phyloP scores from a whole-genome alignment of 2,888 invertebrate species.

The Volucella inanis region DNA sequence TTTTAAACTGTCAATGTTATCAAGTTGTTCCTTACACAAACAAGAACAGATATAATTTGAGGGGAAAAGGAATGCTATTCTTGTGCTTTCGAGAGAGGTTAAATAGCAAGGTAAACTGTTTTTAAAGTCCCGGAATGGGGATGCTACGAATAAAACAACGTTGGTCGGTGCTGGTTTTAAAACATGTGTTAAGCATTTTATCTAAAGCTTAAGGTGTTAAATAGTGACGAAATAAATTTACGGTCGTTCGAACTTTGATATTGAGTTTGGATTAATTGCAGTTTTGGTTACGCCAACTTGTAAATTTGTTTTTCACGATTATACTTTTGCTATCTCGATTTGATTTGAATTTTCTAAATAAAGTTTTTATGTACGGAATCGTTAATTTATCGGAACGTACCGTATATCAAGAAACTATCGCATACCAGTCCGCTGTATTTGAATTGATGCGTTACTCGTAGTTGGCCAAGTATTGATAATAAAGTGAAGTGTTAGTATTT shows the following conservation, averaged over 20 bases:
- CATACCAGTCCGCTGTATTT: too few relatives aligned
- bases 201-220: conserved; percentile 30
- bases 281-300: neutral
- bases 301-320: too few relatives aligned
- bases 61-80: conserved; percentile 20
- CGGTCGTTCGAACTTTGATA: conserved; percentile 14
- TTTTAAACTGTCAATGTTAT: conserved; percentile 68
- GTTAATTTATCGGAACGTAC: too few relatives aligned
- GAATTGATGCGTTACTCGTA: too few relatives aligned
- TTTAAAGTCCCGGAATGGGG: neutral
- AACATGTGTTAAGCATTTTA: conserved; percentile 35
- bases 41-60: conserved; percentile 48
- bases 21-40: conserved; percentile 58
- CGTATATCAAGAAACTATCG: too few relatives aligned
- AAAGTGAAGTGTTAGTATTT: too few relatives aligned
- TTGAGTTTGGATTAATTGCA: neutral
- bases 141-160: neutral
- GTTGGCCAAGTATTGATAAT: too few relatives aligned
- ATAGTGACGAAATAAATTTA: conserved; percentile 30
- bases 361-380: too few relatives aligned
- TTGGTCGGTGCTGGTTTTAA: conserved; percentile 7
- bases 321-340: too few relatives aligned
- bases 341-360: too few relatives aligned
- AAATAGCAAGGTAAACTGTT: neutral
- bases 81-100: conserved; percentile 12